phyloP scores from a whole-genome alignment of 1,140 invertebrate species.

The Zaprionus ghesquierei region DNA sequence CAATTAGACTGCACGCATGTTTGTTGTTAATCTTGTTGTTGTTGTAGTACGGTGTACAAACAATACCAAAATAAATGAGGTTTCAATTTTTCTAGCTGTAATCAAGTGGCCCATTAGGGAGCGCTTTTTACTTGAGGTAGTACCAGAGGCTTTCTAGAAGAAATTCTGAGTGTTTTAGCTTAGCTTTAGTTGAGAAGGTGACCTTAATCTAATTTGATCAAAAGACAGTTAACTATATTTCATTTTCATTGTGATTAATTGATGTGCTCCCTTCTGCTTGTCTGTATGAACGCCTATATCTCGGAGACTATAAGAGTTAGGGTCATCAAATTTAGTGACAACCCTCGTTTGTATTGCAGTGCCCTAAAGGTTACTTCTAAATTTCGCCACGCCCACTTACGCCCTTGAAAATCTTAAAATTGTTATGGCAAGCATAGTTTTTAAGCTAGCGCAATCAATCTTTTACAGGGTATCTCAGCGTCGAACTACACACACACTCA shows the following conservation, averaged over 20 bases:
- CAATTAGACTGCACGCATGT: slow-evolving; percentile 42
- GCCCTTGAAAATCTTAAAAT: not conserved
- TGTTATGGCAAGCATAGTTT: no score
- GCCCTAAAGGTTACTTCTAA: no score
- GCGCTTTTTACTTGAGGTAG: not conserved
- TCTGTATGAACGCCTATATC: no score
- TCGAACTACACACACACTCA: not conserved
- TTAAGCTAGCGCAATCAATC: not conserved
- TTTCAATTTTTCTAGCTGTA: not conserved
- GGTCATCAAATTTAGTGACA: no score
- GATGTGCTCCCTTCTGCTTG: no score
- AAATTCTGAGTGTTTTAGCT: not conserved
- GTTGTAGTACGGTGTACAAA: not conserved
- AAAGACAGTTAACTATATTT: not conserved
- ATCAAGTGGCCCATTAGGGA: not conserved
- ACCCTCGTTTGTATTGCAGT: no score
- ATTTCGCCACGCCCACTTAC: no score
- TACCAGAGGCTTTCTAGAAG: not conserved
- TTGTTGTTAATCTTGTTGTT: not conserved
- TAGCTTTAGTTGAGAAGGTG: no score
- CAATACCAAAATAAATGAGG: not conserved
- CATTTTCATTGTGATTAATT: not conserved
- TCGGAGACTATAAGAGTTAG: no score
- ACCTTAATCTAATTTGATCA: not conserved
- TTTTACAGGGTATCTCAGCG: not conserved